These are phyloP conservation scores for Coecobrya sp. DNA, from an alignment of 2,888 invertebrate species.

Conservation along the genomic window DNA sequence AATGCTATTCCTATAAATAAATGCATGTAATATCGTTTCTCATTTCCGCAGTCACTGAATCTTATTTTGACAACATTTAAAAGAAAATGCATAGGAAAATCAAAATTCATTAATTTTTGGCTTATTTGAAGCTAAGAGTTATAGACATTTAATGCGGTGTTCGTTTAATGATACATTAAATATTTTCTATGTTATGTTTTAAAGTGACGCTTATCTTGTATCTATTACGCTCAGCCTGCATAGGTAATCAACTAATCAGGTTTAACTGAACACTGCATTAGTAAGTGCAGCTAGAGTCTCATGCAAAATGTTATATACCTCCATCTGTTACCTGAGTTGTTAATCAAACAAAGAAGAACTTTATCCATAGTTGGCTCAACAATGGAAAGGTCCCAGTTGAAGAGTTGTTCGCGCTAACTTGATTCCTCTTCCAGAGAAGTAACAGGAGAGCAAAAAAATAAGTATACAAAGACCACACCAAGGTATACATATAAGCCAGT, in stretches of 20 bases:
- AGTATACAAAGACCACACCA: background rate
- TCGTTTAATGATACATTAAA: no score
- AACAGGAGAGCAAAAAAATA: background rate
- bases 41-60: background rate
- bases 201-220: no score
- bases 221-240: no score
- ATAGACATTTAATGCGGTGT: no score
- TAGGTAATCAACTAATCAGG: no score
- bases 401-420: slow-evolving; percentile 12
- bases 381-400: slow-evolving; percentile 47
- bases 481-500: background rate
- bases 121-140: no score
- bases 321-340: slow-evolving; percentile 32
- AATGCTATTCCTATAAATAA: background rate
- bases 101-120: no score
- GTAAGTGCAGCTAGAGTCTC: background rate
- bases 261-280: no score
- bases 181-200: no score
- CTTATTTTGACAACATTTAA: no score
- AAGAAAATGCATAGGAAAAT: no score
- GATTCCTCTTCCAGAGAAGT: background rate
- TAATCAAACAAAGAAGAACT: slow-evolving; percentile 14
- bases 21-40: background rate
- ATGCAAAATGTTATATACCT: background rate
- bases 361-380: slow-evolving; percentile 38